Conservation (phyloP, 2,888 invertebrate species). For the Platycheirus albimanus region DNA sequence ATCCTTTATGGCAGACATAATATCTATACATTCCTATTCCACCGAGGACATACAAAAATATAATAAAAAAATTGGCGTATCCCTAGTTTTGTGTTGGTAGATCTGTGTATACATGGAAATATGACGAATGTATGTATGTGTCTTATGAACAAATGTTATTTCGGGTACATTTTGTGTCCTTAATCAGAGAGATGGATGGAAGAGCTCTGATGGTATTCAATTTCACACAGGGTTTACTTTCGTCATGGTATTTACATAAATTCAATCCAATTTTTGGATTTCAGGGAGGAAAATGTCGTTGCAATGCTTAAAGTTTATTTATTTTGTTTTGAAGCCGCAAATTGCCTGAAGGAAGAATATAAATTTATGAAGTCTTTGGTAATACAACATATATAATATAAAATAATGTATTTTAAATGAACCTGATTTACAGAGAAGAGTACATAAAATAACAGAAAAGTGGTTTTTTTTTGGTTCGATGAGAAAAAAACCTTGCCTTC, state of each 20-base stretch:
- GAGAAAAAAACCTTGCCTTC: too few species aligned
- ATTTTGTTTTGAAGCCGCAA: too few species aligned
- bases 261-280: background rate
- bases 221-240: slow-evolving; percentile 11
- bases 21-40: slow-evolving; percentile 23
- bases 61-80: background rate
- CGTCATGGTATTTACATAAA: slow-evolving; percentile 3
- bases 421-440: too few species aligned
- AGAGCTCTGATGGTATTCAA: background rate
- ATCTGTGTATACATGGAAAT: background rate
- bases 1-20: background rate
- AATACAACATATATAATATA: too few species aligned
- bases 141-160: background rate
- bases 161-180: background rate
- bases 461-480: too few species aligned
- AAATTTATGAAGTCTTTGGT: too few species aligned
- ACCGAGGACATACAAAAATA: background rate
- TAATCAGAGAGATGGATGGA: background rate
- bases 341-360: too few species aligned
- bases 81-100: background rate
- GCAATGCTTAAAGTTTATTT: too few species aligned
- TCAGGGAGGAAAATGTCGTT: too few species aligned
- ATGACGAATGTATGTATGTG: background rate
- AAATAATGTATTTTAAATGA: too few species aligned
- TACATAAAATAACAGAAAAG: too few species aligned